A percentile compares a stretch with the other conserved stretches of the same genome.
These are phyloP conservation scores for Toxotes lorentzi DNA, from an alignment of 2,797 vertebrate species.

Conservation along the genomic window DNA sequence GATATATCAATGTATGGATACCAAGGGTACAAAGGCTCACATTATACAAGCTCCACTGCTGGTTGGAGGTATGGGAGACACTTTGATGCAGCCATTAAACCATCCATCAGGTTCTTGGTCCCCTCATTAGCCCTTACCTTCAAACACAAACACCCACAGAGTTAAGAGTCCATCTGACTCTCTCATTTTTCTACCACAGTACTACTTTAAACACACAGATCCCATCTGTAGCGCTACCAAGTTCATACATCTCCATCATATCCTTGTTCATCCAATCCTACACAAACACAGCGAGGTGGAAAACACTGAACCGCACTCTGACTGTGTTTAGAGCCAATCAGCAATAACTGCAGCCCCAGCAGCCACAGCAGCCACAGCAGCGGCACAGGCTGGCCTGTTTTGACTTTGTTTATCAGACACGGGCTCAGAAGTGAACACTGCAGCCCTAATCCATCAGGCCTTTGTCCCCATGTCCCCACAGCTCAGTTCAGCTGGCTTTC, in stretches of 20 bases:
- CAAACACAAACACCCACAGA: slow-evolving; percentile 13
- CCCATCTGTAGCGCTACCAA: slow-evolving; percentile 36
- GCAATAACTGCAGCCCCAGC: slow-evolving; percentile 55
- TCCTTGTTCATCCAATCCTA: slow-evolving; percentile 44
- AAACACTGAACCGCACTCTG: slow-evolving; percentile 27
- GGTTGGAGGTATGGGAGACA: slow-evolving; percentile 6
- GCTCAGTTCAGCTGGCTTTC: slow-evolving; percentile 77
- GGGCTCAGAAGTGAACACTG: slow-evolving; percentile 70
- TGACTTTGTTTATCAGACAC: slow-evolving; percentile 81
- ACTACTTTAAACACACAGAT: slow-evolving; percentile 33
- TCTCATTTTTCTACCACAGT: slow-evolving; percentile 8
- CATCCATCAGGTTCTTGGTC: slow-evolving; percentile 8
- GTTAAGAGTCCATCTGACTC: slow-evolving; percentile 8
- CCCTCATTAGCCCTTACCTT: slow-evolving; percentile 7
- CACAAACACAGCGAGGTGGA: slow-evolving; percentile 32
- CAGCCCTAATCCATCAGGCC: slow-evolving; percentile 82
- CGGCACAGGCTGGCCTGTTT: slow-evolving; percentile 37
- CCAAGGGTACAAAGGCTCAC: not conserved
- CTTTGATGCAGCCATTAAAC: slow-evolving; percentile 32
- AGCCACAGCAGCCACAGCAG: no score
- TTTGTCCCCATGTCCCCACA: slow-evolving; percentile 75
- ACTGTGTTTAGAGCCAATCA: slow-evolving; percentile 66
- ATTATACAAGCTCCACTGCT: not conserved
- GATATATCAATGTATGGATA: no score
- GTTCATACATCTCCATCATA: slow-evolving; percentile 41